phyloP scores from a whole-genome alignment of 2,113 vertebrate genomes.

The Lampris incognitus region DNA sequence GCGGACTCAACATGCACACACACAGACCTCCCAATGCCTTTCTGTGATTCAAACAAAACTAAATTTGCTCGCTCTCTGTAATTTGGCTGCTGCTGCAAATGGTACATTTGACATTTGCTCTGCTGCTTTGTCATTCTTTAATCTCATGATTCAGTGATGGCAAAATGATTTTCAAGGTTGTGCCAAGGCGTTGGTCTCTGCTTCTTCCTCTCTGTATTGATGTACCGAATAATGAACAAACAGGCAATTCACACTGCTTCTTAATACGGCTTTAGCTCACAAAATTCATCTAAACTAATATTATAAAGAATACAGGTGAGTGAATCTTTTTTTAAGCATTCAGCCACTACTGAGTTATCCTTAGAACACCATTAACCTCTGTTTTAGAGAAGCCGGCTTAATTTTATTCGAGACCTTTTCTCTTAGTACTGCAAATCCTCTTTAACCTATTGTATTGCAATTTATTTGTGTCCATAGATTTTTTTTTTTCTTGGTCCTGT shows the following conservation, averaged over 20 bases:
- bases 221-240: slow-evolving; percentile 59
- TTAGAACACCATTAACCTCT: slow-evolving; percentile 3
- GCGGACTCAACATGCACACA: slow-evolving; percentile 11
- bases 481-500: neutral
- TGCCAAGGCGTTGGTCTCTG: slow-evolving; percentile 50
- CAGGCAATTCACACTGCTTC: slow-evolving; percentile 63
- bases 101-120: slow-evolving; percentile 36
- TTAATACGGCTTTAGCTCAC: slow-evolving; percentile 69
- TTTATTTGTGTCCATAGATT: slow-evolving; percentile 14
- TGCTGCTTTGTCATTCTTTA: slow-evolving; percentile 40
- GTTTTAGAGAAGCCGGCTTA: slow-evolving; percentile 1
- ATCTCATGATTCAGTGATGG: slow-evolving; percentile 46
- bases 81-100: slow-evolving; percentile 65
- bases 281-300: slow-evolving; percentile 68
- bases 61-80: slow-evolving; percentile 61
- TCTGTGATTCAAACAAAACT: slow-evolving; percentile 42
- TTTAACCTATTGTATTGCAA: neutral
- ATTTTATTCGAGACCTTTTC: slow-evolving; percentile 25
- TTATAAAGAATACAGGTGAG: slow-evolving; percentile 71
- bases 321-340: slow-evolving; percentile 50
- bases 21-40: slow-evolving; percentile 29
- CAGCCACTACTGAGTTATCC: slow-evolving; percentile 7
- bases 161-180: slow-evolving; percentile 51
- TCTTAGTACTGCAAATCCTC: neutral
- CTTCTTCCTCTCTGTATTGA: slow-evolving; percentile 42